phyloP scores from a whole-genome alignment of 2,113 vertebrate species.

The Accipiter virgatus region DNA sequence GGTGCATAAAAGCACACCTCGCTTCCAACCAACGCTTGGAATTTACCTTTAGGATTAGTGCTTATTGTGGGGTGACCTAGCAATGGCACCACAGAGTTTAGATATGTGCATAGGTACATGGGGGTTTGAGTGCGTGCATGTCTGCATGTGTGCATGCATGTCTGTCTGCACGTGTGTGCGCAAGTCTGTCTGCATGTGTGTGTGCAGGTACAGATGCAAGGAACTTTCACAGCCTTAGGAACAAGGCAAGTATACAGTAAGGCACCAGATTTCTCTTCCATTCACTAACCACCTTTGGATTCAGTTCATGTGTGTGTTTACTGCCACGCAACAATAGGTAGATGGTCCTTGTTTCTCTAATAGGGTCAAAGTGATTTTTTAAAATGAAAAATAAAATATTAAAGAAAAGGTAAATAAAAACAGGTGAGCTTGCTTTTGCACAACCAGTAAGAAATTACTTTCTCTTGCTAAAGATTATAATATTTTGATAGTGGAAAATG shows the following conservation, averaged over 20 bases:
- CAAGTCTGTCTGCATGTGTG: accelerated
- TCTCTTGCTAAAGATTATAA: background rate
- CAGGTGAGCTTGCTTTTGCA: background rate
- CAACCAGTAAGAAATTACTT: background rate
- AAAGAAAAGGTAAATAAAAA: background rate
- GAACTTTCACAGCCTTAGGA: background rate
- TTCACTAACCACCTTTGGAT: background rate
- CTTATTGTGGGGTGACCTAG: too few species aligned
- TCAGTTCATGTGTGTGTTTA: background rate
- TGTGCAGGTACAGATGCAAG: accelerated
- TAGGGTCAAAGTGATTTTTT: background rate
- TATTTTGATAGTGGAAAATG: constrained; percentile 23
- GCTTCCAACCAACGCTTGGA: background rate
- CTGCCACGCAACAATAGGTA: background rate
- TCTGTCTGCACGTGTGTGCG: accelerated
- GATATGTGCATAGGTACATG: accelerated
- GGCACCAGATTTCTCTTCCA: background rate
- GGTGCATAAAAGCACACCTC: background rate
- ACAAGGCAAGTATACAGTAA: background rate
- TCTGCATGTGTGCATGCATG: accelerated
- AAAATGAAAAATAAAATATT: background rate
- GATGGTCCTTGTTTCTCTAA: background rate
- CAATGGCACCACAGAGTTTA: background rate
- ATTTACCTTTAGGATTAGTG: background rate
- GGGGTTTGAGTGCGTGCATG: background rate